Conservation (phyloP, 2,888 invertebrate genomes). For the Acanthacorydalis orientalis region DNA sequence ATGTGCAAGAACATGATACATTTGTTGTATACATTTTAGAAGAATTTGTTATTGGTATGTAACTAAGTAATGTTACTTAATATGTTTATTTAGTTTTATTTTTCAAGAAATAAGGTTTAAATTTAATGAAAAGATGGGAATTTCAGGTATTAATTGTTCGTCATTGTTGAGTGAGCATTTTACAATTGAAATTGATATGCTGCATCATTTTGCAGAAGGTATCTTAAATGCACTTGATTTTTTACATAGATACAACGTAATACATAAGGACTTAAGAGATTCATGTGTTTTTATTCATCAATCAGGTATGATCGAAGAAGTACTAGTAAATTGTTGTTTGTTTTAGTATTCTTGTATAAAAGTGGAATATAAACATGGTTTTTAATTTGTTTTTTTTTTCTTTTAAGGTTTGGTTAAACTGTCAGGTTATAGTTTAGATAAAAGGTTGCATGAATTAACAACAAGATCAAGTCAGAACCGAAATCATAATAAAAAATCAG, state of each 20-base stretch:
- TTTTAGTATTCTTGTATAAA: no score
- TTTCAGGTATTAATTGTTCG: slow-evolving; percentile 20
- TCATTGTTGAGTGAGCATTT: slow-evolving; percentile 33
- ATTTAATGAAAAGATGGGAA: no score
- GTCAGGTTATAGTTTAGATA: slow-evolving; percentile 54
- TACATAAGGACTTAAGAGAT: slow-evolving; percentile 66
- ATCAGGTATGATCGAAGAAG: slow-evolving; percentile 25
- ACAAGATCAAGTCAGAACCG: slow-evolving; percentile 26
- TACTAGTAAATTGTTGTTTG: background rate
- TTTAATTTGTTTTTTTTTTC: background rate
- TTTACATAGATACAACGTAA: slow-evolving; percentile 64
- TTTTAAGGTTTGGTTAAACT: slow-evolving; percentile 35
- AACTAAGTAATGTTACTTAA: background rate
- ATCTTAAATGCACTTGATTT: slow-evolving; percentile 59
- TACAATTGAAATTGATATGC: slow-evolving; percentile 32
- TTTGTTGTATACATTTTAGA: slow-evolving; percentile 50
- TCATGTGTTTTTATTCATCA: slow-evolving; percentile 57
- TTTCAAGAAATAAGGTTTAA: background rate
- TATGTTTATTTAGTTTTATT: slow-evolving; percentile 3
- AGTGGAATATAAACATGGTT: no score
- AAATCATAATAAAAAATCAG: slow-evolving; percentile 46
- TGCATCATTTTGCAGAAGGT: slow-evolving; percentile 51
- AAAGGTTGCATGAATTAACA: slow-evolving; percentile 38
- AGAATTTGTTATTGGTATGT: slow-evolving; percentile 41
- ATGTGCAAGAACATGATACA: slow-evolving; percentile 39